Base-by-base conservation (phyloP, 2,888 invertebrate species). In the Habrosyne pyritoides region DNA sequence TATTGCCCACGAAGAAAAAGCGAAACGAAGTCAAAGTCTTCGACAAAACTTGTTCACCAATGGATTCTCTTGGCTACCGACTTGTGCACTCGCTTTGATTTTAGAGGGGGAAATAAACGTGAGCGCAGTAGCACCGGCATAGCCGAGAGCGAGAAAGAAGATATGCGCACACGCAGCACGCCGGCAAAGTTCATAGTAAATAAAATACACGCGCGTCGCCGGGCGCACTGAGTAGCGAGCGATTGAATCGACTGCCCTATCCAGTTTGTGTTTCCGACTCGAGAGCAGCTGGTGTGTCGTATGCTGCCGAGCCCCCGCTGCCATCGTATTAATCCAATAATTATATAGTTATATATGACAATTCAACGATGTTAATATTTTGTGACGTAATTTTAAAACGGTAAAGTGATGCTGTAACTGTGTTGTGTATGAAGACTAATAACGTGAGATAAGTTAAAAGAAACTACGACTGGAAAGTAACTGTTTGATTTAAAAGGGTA, bases 401-500 rank as follows among this genome's bases (percentile, higher is more conserved):
- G 71, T 66, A 70, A 69, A 76, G 81, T 82, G 81, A 76, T 69
- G 74, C 75, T 78, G 86, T 89, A 89, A 81, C 75, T 73, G 83
- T 88, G 85, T 81, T 83, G 86, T 87, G 86, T 75, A 62, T 56
- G 64, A 74, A 79, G 75, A 79, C 78, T 69, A 75, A 64, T 77
- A 77, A 80, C 67, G 73, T 73, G 69, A 65, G 61, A 71, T 74
- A 70, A 73, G 73, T 81, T 82, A 81, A 75, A 69, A 77, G 76
- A 79, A 82, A 84, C 77, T 80, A 72, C 70, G 79, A 77, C 79
- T 79, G 80, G 77, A 80, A 86, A 88, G 76, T 84, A 84, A 91
- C 89, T 87, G 89, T 91, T 89, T 88, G 86, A 84, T 90, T 90
- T 85, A 80, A 89, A 89, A 90, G 90, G 91, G 91, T 89, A 87